Evolutionary conservation across 2,113 vertebrate species (phyloP).

Genomic region (Scolopax mira): DNA sequence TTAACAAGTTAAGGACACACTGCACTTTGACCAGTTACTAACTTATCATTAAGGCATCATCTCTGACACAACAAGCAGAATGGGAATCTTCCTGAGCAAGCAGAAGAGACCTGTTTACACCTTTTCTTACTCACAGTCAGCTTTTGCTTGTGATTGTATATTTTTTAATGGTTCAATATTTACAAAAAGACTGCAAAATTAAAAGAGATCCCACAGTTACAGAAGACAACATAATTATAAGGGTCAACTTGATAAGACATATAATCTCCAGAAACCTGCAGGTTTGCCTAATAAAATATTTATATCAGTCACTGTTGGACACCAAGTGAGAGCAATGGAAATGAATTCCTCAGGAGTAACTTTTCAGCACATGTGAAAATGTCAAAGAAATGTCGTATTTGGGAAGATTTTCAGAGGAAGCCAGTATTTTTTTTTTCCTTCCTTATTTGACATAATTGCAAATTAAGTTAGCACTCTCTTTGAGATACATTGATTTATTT

Average conservation of each 20-base stretch:
- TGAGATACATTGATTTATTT: not conserved
- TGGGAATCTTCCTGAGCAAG: not conserved
- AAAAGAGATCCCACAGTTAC: constrained; percentile 74
- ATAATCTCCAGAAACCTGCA: constrained; percentile 82
- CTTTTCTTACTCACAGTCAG: not conserved
- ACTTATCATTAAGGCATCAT: not conserved
- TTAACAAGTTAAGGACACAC: not conserved
- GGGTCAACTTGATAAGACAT: constrained; percentile 83
- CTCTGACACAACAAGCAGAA: not conserved
- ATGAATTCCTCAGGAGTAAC: constrained; percentile 53
- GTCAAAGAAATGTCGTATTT: not conserved
- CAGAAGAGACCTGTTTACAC: constrained; percentile 30
- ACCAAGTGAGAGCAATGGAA: constrained; percentile 64
- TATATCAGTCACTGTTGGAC: constrained; percentile 78
- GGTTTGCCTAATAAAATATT: constrained; percentile 82
- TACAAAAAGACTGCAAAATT: constrained; percentile 76
- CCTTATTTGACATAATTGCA: not conserved
- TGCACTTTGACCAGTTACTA: not conserved
- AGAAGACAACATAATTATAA: constrained; percentile 84
- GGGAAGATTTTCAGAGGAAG: not conserved
- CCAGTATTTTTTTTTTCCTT: not conserved
- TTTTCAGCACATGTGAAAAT: constrained; percentile 36
- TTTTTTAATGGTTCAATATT: constrained; percentile 74
- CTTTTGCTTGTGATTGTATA: constrained; percentile 54
- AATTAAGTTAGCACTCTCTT: constrained; percentile 2